Evolutionary conservation across 2,888 invertebrate genomes (phyloP).

Genomic region (Lutraria lutraria): DNA sequence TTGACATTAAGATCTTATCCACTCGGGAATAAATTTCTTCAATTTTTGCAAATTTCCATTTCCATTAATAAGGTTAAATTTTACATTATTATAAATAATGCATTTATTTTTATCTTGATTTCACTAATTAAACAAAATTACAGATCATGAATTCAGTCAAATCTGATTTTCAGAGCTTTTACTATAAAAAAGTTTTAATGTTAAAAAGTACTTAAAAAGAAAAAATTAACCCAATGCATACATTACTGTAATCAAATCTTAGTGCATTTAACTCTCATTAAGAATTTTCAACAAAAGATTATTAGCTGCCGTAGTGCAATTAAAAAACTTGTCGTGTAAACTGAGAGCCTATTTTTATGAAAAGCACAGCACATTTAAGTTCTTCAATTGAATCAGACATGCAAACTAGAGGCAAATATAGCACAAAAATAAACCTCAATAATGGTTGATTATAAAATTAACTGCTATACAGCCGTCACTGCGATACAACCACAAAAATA

Average conservation of each 20-base stretch:
- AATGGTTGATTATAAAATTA: slow-evolving; percentile 11
- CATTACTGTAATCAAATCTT: not conserved
- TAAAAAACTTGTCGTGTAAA: not conserved
- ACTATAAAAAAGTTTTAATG: not conserved
- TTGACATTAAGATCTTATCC: too few species aligned
- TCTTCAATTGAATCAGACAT: not conserved
- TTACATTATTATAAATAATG: not conserved
- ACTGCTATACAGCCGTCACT: not conserved
- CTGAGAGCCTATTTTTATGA: not conserved
- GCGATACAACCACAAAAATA: not conserved
- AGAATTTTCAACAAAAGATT: slow-evolving; percentile 4
- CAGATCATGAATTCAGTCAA: not conserved
- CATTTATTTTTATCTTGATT: not conserved
- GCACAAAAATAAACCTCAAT: not conserved
- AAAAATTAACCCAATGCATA: not conserved
- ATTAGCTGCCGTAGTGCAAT: not conserved
- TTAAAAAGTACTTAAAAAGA: not conserved
- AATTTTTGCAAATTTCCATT: too few species aligned
- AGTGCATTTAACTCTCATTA: slow-evolving; percentile 13
- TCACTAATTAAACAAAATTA: not conserved
- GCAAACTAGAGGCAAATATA: not conserved
- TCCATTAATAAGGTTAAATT: too few species aligned
- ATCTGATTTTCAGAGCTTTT: not conserved
- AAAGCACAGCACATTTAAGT: not conserved
- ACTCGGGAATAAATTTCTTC: too few species aligned